These are phyloP conservation scores for Epistrophella euchroma DNA, from an alignment of 2,888 invertebrate species.

Conservation along the genomic window DNA sequence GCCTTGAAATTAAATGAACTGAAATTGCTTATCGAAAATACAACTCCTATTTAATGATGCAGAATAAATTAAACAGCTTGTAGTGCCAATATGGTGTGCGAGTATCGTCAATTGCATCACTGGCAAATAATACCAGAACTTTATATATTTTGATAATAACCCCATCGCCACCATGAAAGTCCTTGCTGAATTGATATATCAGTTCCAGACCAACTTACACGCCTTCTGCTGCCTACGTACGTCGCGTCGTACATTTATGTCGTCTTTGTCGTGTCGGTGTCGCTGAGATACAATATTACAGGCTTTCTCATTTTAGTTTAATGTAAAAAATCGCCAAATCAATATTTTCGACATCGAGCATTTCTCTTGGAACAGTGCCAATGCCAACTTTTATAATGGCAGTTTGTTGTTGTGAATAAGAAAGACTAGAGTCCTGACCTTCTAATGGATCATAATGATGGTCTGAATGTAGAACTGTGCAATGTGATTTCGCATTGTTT, in stretches of 20 bases:
- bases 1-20: constrained; percentile 55
- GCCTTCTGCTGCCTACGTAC: constrained; percentile 28
- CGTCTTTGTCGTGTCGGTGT: constrained; percentile 19
- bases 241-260: background rate
- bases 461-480: background rate
- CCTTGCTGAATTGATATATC: constrained; percentile 49
- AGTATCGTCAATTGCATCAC: constrained; percentile 45
- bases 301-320: constrained; percentile 26
- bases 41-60: constrained; percentile 60
- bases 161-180: background rate
- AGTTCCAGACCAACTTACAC: constrained; percentile 39
- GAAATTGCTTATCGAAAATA: constrained; percentile 45
- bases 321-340: constrained; percentile 63
- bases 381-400: constrained; percentile 19
- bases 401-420: background rate
- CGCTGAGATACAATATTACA: constrained; percentile 5
- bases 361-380: constrained; percentile 65
- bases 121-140: constrained; percentile 37
- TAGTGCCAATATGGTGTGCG: constrained; percentile 23
- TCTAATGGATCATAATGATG: constrained; percentile 23
- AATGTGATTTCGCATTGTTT: constrained; percentile 65
- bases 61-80: constrained; percentile 65
- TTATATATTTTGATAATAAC: background rate
- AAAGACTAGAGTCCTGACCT: constrained; percentile 54
- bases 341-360: constrained; percentile 70